Evolutionary conservation across 1,140 invertebrate genomes (phyloP).

Genomic region (Meloidogyne floridensis): DNA sequence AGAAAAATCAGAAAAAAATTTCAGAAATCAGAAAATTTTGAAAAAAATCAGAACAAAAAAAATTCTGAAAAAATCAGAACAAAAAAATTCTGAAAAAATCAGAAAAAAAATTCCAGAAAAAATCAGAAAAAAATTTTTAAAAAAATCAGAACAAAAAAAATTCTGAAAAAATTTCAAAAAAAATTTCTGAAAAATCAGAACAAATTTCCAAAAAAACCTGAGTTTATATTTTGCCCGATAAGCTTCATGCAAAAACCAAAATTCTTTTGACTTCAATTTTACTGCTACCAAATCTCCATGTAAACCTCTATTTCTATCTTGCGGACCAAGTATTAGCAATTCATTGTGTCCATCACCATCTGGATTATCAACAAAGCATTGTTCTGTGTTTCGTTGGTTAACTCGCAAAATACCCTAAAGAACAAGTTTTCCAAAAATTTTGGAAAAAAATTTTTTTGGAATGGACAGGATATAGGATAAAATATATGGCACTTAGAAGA

Average conservation of each 20-base stretch:
- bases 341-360: constrained; percentile 37
- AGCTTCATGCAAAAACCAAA: constrained; percentile 29
- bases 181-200: too few relatives aligned
- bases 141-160: too few relatives aligned
- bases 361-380: constrained; percentile 48
- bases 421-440: background rate
- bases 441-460: too few relatives aligned
- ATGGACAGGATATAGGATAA: too few relatives aligned
- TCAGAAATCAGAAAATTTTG: background rate
- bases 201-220: background rate
- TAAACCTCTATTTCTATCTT: constrained; percentile 51
- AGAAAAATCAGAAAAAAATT: background rate
- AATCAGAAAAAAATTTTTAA: background rate
- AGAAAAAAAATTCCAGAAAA: background rate
- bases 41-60: background rate
- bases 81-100: too few relatives aligned
- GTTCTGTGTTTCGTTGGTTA: constrained; percentile 54
- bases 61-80: background rate
- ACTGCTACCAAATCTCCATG: constrained; percentile 47
- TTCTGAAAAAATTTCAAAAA: background rate
- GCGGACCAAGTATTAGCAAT: constrained; percentile 43
- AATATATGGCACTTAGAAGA: too few relatives aligned
- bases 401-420: constrained; percentile 50
- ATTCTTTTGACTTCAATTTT: constrained; percentile 21
- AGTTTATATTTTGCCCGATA: constrained; percentile 21